A percentile compares a stretch with the other conserved stretches of the same genome.
These are phyloP conservation scores for Argentina silus DNA, from an alignment of 2,797 vertebrate genomes.

Conservation along the genomic window DNA sequence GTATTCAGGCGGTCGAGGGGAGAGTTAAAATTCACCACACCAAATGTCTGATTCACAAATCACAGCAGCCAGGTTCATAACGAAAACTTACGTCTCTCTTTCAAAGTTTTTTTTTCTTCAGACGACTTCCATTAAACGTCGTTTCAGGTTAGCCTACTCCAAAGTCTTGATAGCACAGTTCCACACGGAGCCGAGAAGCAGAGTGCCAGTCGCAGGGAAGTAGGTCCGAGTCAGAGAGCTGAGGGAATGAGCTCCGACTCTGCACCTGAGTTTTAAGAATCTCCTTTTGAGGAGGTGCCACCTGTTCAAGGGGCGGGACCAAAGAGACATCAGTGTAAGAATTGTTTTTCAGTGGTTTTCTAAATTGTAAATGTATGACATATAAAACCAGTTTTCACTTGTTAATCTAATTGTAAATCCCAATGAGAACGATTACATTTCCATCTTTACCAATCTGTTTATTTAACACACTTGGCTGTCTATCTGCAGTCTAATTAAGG, in stretches of 20 bases:
- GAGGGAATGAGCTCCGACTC: too few species aligned
- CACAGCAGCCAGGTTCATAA: too few species aligned
- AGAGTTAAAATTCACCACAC: not conserved
- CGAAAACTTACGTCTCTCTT: not conserved
- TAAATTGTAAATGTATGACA: not conserved
- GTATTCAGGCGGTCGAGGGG: too few species aligned
- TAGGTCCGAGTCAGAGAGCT: not conserved
- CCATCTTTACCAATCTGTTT: too few species aligned
- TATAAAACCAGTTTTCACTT: not conserved
- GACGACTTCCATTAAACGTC: too few species aligned
- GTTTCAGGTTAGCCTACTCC: too few species aligned
- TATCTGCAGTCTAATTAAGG: too few species aligned
- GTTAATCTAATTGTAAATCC: not conserved
- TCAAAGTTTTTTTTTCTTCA: not conserved
- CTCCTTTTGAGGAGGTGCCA: not conserved
- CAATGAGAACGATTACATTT: not conserved
- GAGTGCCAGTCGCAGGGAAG: too few species aligned
- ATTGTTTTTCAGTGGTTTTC: too few species aligned
- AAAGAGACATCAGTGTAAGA: not conserved
- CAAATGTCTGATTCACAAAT: not conserved
- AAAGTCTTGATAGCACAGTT: too few species aligned
- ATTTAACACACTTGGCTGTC: too few species aligned
- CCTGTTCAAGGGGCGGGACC: not conserved
- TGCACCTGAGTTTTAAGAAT: constrained; percentile 17
- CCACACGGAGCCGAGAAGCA: too few species aligned